Base-by-base conservation (phyloP, 1,140 invertebrate species). In the Drosophila orosa region DNA sequence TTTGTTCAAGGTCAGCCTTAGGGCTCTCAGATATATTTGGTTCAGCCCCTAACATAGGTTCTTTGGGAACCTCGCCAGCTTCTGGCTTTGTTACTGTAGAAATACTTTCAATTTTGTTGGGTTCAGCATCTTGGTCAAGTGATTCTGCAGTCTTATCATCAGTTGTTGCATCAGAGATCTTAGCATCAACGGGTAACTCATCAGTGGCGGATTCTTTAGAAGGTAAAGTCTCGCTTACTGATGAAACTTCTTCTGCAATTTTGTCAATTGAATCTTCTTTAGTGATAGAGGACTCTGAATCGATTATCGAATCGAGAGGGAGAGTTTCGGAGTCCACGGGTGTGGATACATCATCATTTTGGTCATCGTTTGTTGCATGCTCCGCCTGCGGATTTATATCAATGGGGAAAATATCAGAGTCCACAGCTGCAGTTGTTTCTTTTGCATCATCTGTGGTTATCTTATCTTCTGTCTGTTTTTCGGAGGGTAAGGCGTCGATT, bases 351-450 rank as follows among this genome's bases (percentile, higher is more conserved):
- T n/a, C n/a, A n/a, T n/a, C n/a, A n/a, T n/a, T n/a, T n/a, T n/a
- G n/a, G n/a, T n/a, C n/a, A n/a, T n/a, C n/a, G n/a, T n/a, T n/a
- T n/a, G n/a, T n/a, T n/a, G n/a, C n/a, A n/a, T n/a, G n/a, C n/a
- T n/a, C n/a, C n/a, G n/a, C n/a, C n/a, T n/a, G n/a, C n/a, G n/a
- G n/a, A n/a, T n/a, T n/a, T n/a, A n/a, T n/a, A n/a, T n/a, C n/a
- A n/a, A n/a, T n/a, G n/a, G 61, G 17, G 19, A 24, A 67, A 4
- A 25, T 33, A 10, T 54, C 17, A 1, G 37, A 24, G 9, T 68
- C 63, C 10, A n/a, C 17, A 12, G 22, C 24, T 6, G 8, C 9
- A 10, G 29, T 7, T 5, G 22, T 45, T n/a, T 45, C 44, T n/a
- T 24, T n/a, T 9, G 15, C 10, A n/a, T 45, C 13, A 37, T 22